Evolutionary conservation across 2,113 vertebrate genomes (phyloP), one percentile per base, ranked within the genome.

Genomic region (Lipophrys pholis): DNA sequence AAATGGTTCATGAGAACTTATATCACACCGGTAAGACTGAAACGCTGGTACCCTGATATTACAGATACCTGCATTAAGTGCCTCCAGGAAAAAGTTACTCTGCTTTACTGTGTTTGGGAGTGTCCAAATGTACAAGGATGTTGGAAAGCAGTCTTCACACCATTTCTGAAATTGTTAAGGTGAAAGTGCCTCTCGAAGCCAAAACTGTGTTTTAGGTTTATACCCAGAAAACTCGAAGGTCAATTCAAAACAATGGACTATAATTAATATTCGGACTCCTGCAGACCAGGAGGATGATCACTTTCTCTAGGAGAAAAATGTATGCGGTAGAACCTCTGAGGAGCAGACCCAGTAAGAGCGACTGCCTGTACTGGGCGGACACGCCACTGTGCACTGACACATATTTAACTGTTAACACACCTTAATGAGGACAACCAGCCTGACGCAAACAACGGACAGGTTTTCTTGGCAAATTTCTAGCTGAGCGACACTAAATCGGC

Each of bases 41-140:
- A 43, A 3, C 60, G 14, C 8, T 40, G 46, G 11, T n/a, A n/a
- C n/a, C n/a, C n/a, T n/a, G n/a, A 12, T 30, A 16, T 39, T n/a
- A 6, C 59, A 62, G 59, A 62, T 21, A 8, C 43, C 35, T 17
- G 45, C 35, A 16, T 30, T 15, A 62, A 62, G 36, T 10, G 60
- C 11, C 17, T 12, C 5, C 11, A 49, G 38, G 60, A 36, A 63
- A 63, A 14, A 17, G 36, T 35, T 17, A 49, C 61, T 63, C 15
- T 63, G 60, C 38, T 36, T 36, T 15, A 50, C 46, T 50, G 46
- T 10, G 8, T 10, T 43, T 43, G n/a, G n/a, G n/a, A n/a, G n/a
- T n/a, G n/a, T n/a, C n/a, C n/a, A n/a, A n/a, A n/a, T n/a, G n/a
- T n/a, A n/a, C n/a, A 30, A 30, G 21, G 21, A 4, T 30, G 2